Evolutionary conservation across 2,113 vertebrate genomes (phyloP).

Genomic region (Mobula birostris): DNA sequence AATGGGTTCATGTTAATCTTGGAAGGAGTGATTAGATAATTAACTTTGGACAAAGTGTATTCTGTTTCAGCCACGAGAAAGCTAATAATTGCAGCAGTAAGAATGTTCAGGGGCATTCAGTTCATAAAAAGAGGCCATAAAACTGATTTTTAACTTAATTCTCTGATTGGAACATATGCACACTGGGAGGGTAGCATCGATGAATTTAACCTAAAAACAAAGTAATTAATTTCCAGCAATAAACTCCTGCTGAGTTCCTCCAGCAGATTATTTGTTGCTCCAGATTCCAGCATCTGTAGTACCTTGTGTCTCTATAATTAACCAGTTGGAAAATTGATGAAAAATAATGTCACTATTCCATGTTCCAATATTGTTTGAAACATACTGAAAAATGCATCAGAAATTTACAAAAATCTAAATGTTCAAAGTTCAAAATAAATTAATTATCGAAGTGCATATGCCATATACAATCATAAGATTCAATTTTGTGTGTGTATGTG

Average conservation of each 20-base stretch:
- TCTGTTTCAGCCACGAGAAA: too few species aligned
- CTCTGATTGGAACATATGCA: not conserved
- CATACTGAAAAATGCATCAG: not conserved
- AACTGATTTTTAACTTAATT: not conserved
- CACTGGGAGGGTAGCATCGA: not conserved
- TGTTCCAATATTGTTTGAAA: not conserved
- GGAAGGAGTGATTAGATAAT: too few species aligned
- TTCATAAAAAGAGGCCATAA: not conserved
- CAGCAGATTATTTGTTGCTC: not conserved
- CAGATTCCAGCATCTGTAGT: too few species aligned
- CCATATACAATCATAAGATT: too few species aligned
- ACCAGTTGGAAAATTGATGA: not conserved
- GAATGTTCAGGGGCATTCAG: not conserved
- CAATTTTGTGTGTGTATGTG: not conserved
- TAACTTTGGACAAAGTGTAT: too few species aligned
- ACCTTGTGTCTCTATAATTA: not conserved
- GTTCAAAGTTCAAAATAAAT: too few species aligned
- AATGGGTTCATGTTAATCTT: too few species aligned
- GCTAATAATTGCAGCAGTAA: not conserved
- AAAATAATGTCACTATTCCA: not conserved
- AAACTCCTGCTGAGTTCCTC: not conserved
- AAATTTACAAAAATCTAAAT: not conserved
- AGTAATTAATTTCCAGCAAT: not conserved
- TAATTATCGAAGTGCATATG: too few species aligned
- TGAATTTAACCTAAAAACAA: not conserved